Conservation (phyloP, 2,797 vertebrate species). For the Alca torda region DNA sequence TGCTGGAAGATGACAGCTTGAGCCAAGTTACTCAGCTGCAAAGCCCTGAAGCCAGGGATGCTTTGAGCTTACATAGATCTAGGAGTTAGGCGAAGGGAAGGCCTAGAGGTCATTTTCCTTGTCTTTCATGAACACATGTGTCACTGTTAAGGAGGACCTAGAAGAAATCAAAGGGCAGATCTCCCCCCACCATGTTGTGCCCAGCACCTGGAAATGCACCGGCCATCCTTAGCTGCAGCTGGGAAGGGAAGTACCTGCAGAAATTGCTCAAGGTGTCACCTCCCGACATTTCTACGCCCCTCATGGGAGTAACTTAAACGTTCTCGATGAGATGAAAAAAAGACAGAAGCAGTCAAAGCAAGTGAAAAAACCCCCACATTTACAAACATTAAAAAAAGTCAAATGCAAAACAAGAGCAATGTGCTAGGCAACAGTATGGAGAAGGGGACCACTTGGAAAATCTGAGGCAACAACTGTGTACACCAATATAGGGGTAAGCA, state of each 20-base stretch:
- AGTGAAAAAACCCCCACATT: rapidly evolving
- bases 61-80: background rate
- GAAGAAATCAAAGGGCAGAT: background rate
- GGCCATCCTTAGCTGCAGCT: background rate
- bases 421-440: background rate
- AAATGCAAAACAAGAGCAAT: background rate
- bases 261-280: background rate
- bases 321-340: background rate
- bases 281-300: background rate
- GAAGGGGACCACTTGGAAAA: background rate
- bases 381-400: background rate
- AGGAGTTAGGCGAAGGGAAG: background rate
- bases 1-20: background rate
- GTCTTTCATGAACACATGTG: background rate
- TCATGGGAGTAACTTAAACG: background rate
- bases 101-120: background rate
- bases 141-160: background rate
- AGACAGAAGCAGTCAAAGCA: background rate
- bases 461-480: background rate
- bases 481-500: background rate
- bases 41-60: background rate
- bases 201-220: background rate
- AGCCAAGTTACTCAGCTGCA: background rate
- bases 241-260: background rate
- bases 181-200: background rate